Base-by-base conservation (phyloP, 2,888 invertebrate genomes). In the Pogonocherus hispidulus region DNA sequence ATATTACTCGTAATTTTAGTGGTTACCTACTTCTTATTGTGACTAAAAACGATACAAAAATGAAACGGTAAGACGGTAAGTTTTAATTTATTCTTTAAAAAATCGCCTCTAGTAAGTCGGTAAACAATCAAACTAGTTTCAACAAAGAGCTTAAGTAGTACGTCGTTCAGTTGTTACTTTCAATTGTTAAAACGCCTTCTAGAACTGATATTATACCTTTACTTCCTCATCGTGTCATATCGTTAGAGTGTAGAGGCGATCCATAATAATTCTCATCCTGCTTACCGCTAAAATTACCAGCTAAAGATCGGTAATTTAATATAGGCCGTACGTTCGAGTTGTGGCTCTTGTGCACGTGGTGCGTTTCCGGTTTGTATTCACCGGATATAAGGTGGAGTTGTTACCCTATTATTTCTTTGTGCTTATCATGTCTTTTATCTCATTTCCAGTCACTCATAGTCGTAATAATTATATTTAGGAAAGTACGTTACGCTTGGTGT, bases 301-400 rank as follows among this genome's bases (percentile, higher is more conserved):
- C 70, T 70, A 67, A 70, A 60, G 60, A 62, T 67, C 55, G 37
- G 70, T 67, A 70, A 70, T 67, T 67, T 52, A 51, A 70, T 57
- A 67, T 60, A 60, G 35, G 51, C 47, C 41, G 64, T 35, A 70
- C 69, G 73, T 73, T 60, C 73, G 67, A 69, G 73, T 64, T 70
- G 59, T 65, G 69, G 72, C 76, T 73, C 74, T 75, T 71, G 69
- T 74, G 72, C 77, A 76, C 76, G 75, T 77, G 78, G 72, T 70
- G 66, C 67, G 62, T 69, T 73, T 77, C 78, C 78, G 77, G 78
- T 78, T 65, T 41, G 57, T 35, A 51, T 47, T 64, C 70, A 77
- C 78, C 79, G 80, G 80, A 81, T 79, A 78, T 75, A 78, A 79
- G 79, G 78, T 79, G 76, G 71, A 76, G 75, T 72, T 76, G 60